Evolutionary conservation across 2,113 vertebrate species (phyloP).

Genomic region (Ginglymostoma cirratum): DNA sequence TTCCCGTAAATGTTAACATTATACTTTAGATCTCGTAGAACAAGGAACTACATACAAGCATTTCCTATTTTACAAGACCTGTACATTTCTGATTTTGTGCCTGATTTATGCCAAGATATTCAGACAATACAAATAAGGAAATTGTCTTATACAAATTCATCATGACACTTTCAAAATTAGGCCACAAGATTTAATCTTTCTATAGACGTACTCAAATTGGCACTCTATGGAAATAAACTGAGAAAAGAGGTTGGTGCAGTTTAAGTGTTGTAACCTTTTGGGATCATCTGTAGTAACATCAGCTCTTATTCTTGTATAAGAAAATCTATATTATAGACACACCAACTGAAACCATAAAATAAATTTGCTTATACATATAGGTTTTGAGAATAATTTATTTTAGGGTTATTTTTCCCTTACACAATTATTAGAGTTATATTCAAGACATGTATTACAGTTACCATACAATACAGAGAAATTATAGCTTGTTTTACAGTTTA

Average conservation of each 20-base stretch:
- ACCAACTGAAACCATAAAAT: background rate
- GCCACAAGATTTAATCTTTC: background rate
- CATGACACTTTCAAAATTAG: background rate
- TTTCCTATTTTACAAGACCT: background rate
- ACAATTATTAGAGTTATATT: conserved; percentile 35
- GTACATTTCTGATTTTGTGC: background rate
- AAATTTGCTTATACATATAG: background rate
- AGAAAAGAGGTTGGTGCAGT: background rate
- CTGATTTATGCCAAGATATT: background rate
- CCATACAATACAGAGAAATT: background rate
- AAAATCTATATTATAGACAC: background rate
- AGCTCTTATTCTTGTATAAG: background rate
- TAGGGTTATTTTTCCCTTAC: too few species aligned
- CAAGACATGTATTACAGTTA: background rate
- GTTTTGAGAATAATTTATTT: conserved; percentile 33
- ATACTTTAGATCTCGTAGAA: background rate
- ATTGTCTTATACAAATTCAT: background rate
- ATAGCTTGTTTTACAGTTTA: background rate
- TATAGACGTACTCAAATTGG: background rate
- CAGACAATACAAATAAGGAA: background rate
- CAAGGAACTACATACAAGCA: background rate
- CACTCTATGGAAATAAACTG: background rate
- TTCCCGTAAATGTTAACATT: background rate
- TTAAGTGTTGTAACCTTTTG: background rate
- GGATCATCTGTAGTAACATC: background rate